Base-by-base conservation (phyloP, 2,797 vertebrate species). In the Tamandua tetradactyla region DNA sequence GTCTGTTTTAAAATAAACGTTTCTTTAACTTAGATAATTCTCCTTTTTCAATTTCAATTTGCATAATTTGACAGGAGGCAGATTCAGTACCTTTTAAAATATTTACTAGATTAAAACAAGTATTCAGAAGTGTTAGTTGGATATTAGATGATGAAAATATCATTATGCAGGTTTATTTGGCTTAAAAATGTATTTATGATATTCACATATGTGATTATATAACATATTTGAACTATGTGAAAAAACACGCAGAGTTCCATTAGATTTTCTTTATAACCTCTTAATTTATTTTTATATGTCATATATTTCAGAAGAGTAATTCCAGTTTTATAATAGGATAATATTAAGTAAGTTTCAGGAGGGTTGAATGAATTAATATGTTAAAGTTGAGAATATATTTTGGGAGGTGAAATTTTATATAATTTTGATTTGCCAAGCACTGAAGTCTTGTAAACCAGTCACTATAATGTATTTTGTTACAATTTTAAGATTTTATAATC, bases 1-100 rank as follows among this genome's bases (percentile, higher is more conserved):
- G 18, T 78, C 59, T 52, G 17, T 87, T 96, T 96, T 88, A 83
- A 47, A 79, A 35, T 81, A 69, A 22, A 75, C 0, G 68, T 82
- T 92, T 94, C 72, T 81, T 92, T 80, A 66, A 49, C 47, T 91
- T 86, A 91, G 59, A 76, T 94, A 83, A 83, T 85, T 93, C 37
- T 93, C 55, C 49, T 85, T 78, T 95, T 95, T 55, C 91, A 64
- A 59, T 96, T 64, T 68, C 30, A 15, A 84, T 92, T 95, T 94
- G 17, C 66, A 59, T 85, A 71, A 75, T 85, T 89, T 95, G 57
- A 66, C 7, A 94, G 83, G 40, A 78, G 49, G n/a, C 47, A 71
- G 23, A 84, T 91, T 57, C 1, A 64, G n/a, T 86, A 68, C 32
- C 85, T 75, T 61, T 68, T 81, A 81, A 81, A 92, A 95, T 90